Conservation (phyloP, 1,140 invertebrate species). For the Proctacanthus coquilletti region DNA sequence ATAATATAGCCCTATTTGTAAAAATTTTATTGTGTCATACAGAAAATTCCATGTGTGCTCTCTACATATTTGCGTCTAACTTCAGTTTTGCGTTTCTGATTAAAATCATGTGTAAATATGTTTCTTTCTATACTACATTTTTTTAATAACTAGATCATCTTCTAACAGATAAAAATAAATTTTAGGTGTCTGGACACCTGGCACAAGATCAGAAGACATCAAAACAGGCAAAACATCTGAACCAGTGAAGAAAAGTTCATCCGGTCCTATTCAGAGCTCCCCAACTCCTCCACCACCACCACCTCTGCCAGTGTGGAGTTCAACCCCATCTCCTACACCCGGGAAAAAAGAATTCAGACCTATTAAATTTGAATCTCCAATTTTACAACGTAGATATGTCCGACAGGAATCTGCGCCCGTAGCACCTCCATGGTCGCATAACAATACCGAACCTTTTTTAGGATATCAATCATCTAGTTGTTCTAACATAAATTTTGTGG, state of each 20-base stretch:
- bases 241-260: constrained; percentile 4
- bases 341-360: constrained; percentile 52
- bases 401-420: constrained; percentile 4
- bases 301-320: constrained; percentile 50
- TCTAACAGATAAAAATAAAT: not conserved
- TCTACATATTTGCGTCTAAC: no score
- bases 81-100: no score
- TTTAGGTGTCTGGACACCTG: constrained; percentile 36
- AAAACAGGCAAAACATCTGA: constrained; percentile 14
- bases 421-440: constrained; percentile 17
- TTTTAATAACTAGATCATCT: no score
- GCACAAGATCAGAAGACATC: constrained; percentile 22
- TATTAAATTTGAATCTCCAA: constrained; percentile 57
- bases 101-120: no score
- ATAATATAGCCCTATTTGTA: no score
- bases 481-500: not conserved
- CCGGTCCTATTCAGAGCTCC: no score
- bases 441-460: constrained; percentile 7
- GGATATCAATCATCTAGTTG: constrained; percentile 1
- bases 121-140: no score
- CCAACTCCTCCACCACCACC: constrained; percentile 36
- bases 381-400: constrained; percentile 37
- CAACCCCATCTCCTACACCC: constrained; percentile 37
- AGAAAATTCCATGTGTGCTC: no score
- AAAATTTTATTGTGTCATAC: no score